Conservation (phyloP, 1,140 invertebrate species). For the Idris sp. region DNA sequence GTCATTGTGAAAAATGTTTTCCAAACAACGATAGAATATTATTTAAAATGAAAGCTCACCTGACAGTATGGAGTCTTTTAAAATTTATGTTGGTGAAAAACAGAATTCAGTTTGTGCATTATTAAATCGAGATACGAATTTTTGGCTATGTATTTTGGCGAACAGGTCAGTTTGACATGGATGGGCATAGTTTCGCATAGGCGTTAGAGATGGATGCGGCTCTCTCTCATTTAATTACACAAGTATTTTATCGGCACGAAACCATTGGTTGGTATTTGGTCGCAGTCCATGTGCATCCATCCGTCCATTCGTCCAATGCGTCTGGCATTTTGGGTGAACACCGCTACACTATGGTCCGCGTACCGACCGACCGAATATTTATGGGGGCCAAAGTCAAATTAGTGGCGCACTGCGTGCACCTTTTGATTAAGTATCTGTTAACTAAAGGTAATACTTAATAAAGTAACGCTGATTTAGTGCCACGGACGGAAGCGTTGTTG, state of each 20-base stretch:
- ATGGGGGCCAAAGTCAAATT: slow-evolving; percentile 79
- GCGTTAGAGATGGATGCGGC: slow-evolving; percentile 73
- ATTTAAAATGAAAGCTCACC: too few relatives aligned
- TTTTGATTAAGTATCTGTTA: slow-evolving; percentile 80
- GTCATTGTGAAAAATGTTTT: too few relatives aligned
- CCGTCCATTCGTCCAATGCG: slow-evolving; percentile 61
- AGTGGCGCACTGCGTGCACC: slow-evolving; percentile 78
- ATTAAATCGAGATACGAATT: slow-evolving; percentile 39
- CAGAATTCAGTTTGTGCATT: slow-evolving; percentile 35
- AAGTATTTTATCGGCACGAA: slow-evolving; percentile 77
- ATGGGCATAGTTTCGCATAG: slow-evolving; percentile 62
- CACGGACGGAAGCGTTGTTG: slow-evolving; percentile 61
- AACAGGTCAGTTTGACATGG: slow-evolving; percentile 48
- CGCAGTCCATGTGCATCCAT: slow-evolving; percentile 62
- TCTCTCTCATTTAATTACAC: slow-evolving; percentile 76
- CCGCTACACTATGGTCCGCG: slow-evolving; percentile 46
- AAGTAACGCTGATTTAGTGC: slow-evolving; percentile 79
- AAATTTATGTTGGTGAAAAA: slow-evolving; percentile 21
- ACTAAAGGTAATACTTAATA: slow-evolving; percentile 80
- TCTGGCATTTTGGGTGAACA: slow-evolving; percentile 70
- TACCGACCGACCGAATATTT: slow-evolving; percentile 75
- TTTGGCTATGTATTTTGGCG: slow-evolving; percentile 37
- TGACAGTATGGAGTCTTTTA: slow-evolving; percentile 1
- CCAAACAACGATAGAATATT: too few relatives aligned
- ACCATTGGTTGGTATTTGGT: slow-evolving; percentile 70